Percentiles rank a stretch among this genome's conserved stretches.
Evolutionary conservation across 2,888 invertebrate genomes (phyloP).

Genomic region (Lasioglossum zephyrum): DNA sequence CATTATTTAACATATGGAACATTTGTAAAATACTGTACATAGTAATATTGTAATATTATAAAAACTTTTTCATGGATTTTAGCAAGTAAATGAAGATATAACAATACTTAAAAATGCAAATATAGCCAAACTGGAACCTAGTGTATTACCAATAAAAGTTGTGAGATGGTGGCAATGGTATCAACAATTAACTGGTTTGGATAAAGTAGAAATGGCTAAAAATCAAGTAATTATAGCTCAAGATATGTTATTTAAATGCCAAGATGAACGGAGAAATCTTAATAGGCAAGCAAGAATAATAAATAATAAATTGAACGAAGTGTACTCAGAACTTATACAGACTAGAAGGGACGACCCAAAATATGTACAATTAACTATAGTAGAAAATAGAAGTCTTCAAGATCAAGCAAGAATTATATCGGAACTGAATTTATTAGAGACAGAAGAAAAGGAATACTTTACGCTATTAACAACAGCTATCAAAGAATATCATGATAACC

Average conservation of each 20-base stretch:
- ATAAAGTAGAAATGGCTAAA: slow-evolving; percentile 78
- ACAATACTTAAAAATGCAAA: slow-evolving; percentile 76
- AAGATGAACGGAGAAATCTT: slow-evolving; percentile 75
- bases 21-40: background rate
- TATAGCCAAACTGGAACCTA: slow-evolving; percentile 62
- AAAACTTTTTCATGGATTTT: slow-evolving; percentile 29
- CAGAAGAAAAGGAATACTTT: slow-evolving; percentile 80
- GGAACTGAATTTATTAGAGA: slow-evolving; percentile 76
- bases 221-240: slow-evolving; percentile 78
- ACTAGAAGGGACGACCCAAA: slow-evolving; percentile 81
- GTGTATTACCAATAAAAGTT: slow-evolving; percentile 76
- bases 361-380: slow-evolving; percentile 80
- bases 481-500: slow-evolving; percentile 82
- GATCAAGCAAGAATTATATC: slow-evolving; percentile 75
- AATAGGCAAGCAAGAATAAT: slow-evolving; percentile 69
- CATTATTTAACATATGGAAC: background rate
- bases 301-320: slow-evolving; percentile 78
- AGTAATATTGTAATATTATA: background rate
- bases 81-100: slow-evolving; percentile 75
- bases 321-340: slow-evolving; percentile 80
- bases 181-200: slow-evolving; percentile 79
- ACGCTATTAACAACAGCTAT: slow-evolving; percentile 80
- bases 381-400: slow-evolving; percentile 80
- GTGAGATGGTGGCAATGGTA: slow-evolving; percentile 81
- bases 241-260: slow-evolving; percentile 79